A percentile compares a stretch with the other conserved stretches of the same genome.
These are phyloP conservation scores for Balaeniceps rex DNA, from an alignment of 2,113 vertebrate species.

Conservation along the genomic window DNA sequence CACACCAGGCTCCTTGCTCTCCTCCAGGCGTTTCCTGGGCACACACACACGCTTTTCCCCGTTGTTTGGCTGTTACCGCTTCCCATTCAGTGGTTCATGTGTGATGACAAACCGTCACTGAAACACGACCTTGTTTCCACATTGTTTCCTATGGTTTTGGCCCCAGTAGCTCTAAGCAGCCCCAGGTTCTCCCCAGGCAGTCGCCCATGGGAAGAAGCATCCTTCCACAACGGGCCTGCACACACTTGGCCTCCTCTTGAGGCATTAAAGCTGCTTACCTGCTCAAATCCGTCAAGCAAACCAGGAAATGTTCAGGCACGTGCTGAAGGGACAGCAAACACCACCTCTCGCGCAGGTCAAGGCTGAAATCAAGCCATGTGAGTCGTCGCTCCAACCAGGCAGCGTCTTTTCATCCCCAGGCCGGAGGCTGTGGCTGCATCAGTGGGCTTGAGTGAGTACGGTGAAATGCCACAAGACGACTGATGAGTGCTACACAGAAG, in stretches of 20 bases:
- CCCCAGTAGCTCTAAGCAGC: too few relatives aligned
- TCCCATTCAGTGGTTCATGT: neutral
- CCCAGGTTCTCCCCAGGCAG: neutral
- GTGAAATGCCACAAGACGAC: accelerated
- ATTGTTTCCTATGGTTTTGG: neutral
- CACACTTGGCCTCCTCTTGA: neutral
- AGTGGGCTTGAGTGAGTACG: accelerated
- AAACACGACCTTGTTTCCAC: neutral
- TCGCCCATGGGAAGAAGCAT: neutral
- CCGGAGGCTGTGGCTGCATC: neutral
- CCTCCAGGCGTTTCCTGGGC: too few relatives aligned
- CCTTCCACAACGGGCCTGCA: neutral
- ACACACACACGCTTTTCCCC: accelerated
- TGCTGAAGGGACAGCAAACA: neutral
- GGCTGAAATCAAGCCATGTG: neutral
- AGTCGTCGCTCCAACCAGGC: accelerated
- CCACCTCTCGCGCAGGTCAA: neutral
- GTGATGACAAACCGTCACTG: neutral
- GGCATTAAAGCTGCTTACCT: neutral
- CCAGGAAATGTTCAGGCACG: neutral
- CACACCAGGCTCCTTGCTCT: neutral
- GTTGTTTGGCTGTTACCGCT: accelerated
- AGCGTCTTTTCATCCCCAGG: neutral
- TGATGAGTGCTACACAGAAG: neutral
- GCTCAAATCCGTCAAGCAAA: neutral